Percentiles rank a stretch among this genome's conserved stretches.
These are phyloP conservation scores for Hestina assimilis DNA, from an alignment of 1,140 invertebrate species.

Conservation along the genomic window DNA sequence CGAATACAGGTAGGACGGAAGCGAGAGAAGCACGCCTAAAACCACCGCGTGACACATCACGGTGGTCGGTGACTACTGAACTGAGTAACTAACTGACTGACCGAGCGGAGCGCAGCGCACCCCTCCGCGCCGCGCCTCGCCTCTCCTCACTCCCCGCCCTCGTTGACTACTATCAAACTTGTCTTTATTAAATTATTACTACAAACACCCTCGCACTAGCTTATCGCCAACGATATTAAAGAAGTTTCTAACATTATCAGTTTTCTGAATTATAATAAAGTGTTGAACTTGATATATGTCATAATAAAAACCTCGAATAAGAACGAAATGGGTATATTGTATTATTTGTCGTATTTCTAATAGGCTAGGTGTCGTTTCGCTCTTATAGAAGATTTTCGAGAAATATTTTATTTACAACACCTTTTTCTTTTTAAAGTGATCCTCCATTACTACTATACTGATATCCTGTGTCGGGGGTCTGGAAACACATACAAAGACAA, in stretches of 20 bases:
- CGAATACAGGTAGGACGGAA: conserved; percentile 67
- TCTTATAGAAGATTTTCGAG: too few relatives aligned
- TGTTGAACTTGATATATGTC: neutral
- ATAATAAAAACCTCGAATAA: too few relatives aligned
- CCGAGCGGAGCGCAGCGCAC: neutral
- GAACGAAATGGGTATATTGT: too few relatives aligned
- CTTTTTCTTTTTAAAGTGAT: too few relatives aligned
- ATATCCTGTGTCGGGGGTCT: too few relatives aligned
- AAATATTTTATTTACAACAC: too few relatives aligned
- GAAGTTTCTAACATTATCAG: neutral
- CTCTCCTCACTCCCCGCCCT: neutral
- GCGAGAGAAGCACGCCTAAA: conserved; percentile 65
- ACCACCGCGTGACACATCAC: conserved; percentile 70
- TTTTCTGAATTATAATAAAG: neutral
- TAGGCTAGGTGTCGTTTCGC: too few relatives aligned
- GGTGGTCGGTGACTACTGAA: conserved; percentile 20
- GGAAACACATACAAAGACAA: too few relatives aligned
- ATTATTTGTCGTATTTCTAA: too few relatives aligned
- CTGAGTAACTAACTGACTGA: neutral
- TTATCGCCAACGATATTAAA: conserved; percentile 8
- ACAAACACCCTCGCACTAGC: conserved; percentile 3
- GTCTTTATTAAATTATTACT: too few relatives aligned
- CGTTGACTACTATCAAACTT: conserved; percentile 10
- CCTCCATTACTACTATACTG: too few relatives aligned
- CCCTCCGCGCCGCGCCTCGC: conserved; percentile 9